Base-by-base conservation (phyloP, 2,797 vertebrate species). In the Carcharodon carcharias region DNA sequence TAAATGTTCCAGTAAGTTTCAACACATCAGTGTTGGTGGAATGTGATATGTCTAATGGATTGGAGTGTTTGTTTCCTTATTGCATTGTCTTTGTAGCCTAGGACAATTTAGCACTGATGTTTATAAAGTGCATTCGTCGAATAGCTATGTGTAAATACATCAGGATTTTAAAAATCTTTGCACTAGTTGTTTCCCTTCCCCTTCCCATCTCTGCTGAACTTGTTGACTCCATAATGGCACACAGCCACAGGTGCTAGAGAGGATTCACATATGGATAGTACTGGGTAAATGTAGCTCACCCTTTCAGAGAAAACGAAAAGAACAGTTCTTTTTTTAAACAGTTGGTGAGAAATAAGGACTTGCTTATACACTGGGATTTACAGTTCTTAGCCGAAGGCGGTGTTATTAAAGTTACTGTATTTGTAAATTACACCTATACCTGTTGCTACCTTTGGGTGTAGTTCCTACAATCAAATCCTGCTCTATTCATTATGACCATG, bases 11-110 rank as follows among this genome's bases (percentile, higher is more conserved):
- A 58, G 50, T 40, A 9, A 65, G 61, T 61, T 40, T 28, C 35
- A 92, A n/a, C 35, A 63, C 35, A n/a, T 58, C 54, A 58, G 8
- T 89, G 87, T 31, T 58, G 73, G 31, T 77, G 61, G 89, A 92
- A 92, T 92, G 89, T 92, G 89, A 92, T 21, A 2, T 65, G 89
- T 65, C 5, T 63, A 61, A 58, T 40, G 89, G 61, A 85, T 65
- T 65, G 89, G 89, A 92, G 65, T 92, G 89, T 63, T 92, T 65
- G 50, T 85, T 82, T 85, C 3, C n/a, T 63, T 92, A 92, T 9
- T 92, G 89, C 61, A 21, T 92, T 92, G 58, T 61, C 26, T 61
- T 40, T 92, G 35, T 63, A 63, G 89, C 58, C 56, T n/a, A 92
- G 89, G 56, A 91, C 31, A 35, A 63, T 91, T 9, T 91, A n/a